Base-by-base conservation (phyloP, 2,113 vertebrate genomes). In the Rhinoptilus africanus region DNA sequence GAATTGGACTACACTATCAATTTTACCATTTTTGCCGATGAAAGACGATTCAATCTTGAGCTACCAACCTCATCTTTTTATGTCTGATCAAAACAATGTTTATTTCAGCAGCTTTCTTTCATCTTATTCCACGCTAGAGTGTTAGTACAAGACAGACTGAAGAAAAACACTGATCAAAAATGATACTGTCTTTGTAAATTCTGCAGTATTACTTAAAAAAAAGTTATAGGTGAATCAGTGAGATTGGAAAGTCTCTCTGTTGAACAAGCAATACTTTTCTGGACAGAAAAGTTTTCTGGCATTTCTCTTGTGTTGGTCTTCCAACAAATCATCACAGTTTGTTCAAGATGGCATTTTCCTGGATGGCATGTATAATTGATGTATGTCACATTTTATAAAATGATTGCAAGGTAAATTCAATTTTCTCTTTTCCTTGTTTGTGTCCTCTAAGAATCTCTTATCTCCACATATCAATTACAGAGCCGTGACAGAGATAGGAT, bases 401-500 rank as follows among this genome's bases (percentile, higher is more conserved):
- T 43, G 91, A 96, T n/a, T 81, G 57, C 72, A 88, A 92, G 85
- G 93, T 94, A 96, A 97, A 97, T 97, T 96, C 95, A 81, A 91
- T 97, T 97, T 97, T 94, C 95, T 50, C 30, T 56, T 90, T 91
- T 82, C 78, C 82, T 90, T 91, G 62, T 96, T 96, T 96, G 74
- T 96, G 93, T 93, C 95, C 89, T 95, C 82, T 91, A 96, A 97
- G 97, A 92, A 91, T 84, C 71, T 71, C 94, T 95, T 95, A 94
- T 95, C 94, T 93, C 91, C 92, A 80, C 81, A 62, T 97, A 96
- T 97, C 96, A 95, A 77, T 92, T 94, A 96, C 39, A 30, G 63
- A 35, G 91, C 63, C 82, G 88, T 20, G 91, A 85, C 86, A 91
- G 93, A 89, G 96, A 96, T 92, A 63, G 84, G 85, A 93, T 96